A percentile compares a stretch with the other conserved stretches of the same genome.
Conservation (phyloP, 2,113 vertebrate species). For the Hippocampus zosterae region DNA sequence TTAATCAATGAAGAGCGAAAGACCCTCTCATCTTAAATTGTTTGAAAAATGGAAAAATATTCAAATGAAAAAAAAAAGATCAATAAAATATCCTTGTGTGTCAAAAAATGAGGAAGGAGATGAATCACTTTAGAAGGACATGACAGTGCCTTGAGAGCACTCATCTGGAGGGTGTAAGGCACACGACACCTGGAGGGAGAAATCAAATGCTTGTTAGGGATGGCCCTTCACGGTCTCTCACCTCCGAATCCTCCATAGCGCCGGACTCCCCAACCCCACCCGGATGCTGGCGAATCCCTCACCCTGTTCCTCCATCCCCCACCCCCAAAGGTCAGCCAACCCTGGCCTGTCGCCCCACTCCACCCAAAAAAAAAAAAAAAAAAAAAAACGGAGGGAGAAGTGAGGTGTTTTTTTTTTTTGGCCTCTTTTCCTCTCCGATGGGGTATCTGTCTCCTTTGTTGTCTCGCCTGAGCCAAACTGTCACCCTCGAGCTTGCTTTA, state of each 20-base stretch:
- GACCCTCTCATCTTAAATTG: too few relatives aligned
- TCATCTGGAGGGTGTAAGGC: conserved; percentile 37
- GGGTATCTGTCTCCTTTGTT: conserved; percentile 48
- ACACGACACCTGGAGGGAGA: conserved; percentile 59
- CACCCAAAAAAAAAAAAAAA: conserved; percentile 23
- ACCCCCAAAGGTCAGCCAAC: conserved; percentile 62
- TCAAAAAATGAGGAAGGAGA: not conserved
- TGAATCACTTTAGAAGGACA: conserved; percentile 26
- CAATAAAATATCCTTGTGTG: not conserved
- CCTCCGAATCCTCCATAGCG: conserved; percentile 54
- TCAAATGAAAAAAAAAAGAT: not conserved
- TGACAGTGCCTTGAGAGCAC: conserved; percentile 24
- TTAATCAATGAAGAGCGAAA: conserved; percentile 7
- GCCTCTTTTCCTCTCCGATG: conserved; percentile 41
- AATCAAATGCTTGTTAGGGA: conserved; percentile 64
- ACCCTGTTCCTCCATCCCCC: conserved; percentile 7
- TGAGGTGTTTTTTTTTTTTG: conserved; percentile 33
- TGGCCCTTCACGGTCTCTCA: conserved; percentile 73
- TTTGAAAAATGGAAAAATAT: too few relatives aligned
- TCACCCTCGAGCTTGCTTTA: conserved; percentile 19
- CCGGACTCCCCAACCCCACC: conserved; percentile 19
- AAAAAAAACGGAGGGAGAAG: conserved; percentile 19
- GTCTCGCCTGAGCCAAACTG: conserved; percentile 29
- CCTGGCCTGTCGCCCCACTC: conserved; percentile 24
- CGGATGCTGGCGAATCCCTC: conserved; percentile 24